Evolutionary conservation across 2,888 invertebrate species (phyloP).

Genomic region (Candidula unifasciata): DNA sequence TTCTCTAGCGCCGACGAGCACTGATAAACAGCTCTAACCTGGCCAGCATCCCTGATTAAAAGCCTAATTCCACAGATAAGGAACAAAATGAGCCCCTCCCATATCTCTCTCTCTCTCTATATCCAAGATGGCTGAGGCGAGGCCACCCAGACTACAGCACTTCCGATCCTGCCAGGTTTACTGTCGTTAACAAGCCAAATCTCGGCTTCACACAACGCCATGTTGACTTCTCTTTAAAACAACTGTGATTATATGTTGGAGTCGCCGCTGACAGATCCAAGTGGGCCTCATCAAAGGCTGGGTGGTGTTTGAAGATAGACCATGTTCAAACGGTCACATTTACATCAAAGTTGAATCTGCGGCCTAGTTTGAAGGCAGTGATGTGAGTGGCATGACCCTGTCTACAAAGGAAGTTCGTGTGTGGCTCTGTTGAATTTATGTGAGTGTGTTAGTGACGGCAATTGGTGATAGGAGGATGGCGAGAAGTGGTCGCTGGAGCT

Average conservation of each 20-base stretch:
- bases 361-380: no score
- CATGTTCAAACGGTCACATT: no score
- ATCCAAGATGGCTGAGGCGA: not conserved
- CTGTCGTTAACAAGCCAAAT: not conserved
- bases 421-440: no score
- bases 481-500: not conserved
- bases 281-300: constrained; percentile 8
- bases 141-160: constrained; percentile 24
- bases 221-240: constrained; percentile 3
- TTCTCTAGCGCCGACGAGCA: no score
- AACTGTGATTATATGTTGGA: constrained; percentile 3
- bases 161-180: not conserved
- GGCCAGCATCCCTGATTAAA: constrained; percentile 28
- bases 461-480: not conserved
- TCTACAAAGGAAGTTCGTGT: no score
- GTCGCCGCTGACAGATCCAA: not conserved
- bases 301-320: no score
- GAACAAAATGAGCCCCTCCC: not conserved
- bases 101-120: not conserved
- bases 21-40: no score
- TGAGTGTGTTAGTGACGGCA: no score
- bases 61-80: constrained; percentile 40
- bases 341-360: no score
- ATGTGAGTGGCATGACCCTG: no score
- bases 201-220: not conserved